Evolutionary conservation across 1,140 invertebrate genomes (phyloP).

Genomic region (Cecropterus lyciades): DNA sequence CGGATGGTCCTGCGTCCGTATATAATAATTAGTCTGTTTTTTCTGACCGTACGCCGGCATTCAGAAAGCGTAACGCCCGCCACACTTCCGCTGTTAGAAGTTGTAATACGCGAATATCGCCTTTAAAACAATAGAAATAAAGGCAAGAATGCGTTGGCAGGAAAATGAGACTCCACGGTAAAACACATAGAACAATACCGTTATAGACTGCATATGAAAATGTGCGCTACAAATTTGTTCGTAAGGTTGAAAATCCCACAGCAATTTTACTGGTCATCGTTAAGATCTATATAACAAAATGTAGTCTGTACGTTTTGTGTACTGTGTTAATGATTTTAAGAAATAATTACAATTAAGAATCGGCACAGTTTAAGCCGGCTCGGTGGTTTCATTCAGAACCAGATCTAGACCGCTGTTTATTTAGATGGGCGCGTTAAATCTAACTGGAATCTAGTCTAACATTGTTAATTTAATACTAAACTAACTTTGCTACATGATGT

Average conservation of each 20-base stretch:
- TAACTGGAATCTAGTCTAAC: neutral
- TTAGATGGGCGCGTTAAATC: constrained; percentile 14
- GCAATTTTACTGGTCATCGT: constrained; percentile 9
- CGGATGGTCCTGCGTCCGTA: constrained; percentile 63
- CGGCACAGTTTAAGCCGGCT: constrained; percentile 46
- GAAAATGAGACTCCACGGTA: constrained; percentile 31
- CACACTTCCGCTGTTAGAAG: constrained; percentile 63
- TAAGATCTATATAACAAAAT: constrained; percentile 21
- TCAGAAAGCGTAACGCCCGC: constrained; percentile 72
- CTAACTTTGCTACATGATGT: no score
- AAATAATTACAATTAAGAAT: constrained; percentile 60
- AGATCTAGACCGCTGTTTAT: constrained; percentile 38
- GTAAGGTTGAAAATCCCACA: constrained; percentile 12
- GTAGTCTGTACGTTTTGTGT: constrained; percentile 45
- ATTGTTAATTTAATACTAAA: no score
- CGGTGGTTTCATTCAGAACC: constrained; percentile 35
- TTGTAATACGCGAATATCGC: constrained; percentile 20
- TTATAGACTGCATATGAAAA: constrained; percentile 15
- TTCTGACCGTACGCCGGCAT: constrained; percentile 61
- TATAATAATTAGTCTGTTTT: constrained; percentile 74
- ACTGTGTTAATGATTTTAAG: constrained; percentile 49
- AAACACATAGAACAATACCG: constrained; percentile 34
- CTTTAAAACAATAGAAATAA: constrained; percentile 34
- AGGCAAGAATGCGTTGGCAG: constrained; percentile 19
- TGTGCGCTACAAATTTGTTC: constrained; percentile 5